phyloP scores from a whole-genome alignment of 2,113 vertebrate species.

The Phycodurus eques region DNA sequence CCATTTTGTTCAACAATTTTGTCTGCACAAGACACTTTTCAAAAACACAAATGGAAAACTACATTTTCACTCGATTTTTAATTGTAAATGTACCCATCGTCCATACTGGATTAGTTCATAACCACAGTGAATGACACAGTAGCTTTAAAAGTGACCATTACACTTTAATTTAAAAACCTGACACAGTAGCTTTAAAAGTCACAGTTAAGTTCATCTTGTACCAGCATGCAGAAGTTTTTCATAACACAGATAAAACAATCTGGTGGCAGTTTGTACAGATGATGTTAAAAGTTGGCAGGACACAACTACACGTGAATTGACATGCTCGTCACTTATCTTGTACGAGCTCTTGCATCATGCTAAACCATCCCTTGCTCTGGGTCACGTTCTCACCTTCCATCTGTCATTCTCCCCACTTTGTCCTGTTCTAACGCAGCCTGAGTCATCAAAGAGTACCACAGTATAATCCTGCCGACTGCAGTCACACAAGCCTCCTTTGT shows the following conservation, averaged over 20 bases:
- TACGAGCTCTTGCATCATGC: background rate
- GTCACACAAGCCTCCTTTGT: constrained; percentile 61
- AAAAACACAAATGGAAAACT: background rate
- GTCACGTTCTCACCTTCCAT: background rate
- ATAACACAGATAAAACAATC: constrained; percentile 30
- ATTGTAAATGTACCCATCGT: background rate
- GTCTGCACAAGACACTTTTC: too few relatives aligned
- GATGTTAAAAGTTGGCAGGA: constrained; percentile 17
- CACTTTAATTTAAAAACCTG: too few relatives aligned
- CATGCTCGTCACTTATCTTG: background rate
- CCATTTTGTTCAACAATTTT: too few relatives aligned
- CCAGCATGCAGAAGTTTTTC: constrained; percentile 10
- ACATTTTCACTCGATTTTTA: background rate
- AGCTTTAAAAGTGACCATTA: constrained; percentile 16
- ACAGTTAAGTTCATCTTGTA: constrained; percentile 10
- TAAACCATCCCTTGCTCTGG: background rate
- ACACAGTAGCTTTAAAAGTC: constrained; percentile 8
- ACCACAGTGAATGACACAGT: background rate
- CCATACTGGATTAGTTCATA: background rate
- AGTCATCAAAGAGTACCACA: constrained; percentile 44
- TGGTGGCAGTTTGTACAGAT: constrained; percentile 25
- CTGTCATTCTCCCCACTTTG: constrained; percentile 13
- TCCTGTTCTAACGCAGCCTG: constrained; percentile 4
- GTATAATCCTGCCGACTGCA: constrained; percentile 38
- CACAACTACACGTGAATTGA: constrained; percentile 3